Conservation (phyloP, 2,797 vertebrate species). For the Falco concolor region DNA sequence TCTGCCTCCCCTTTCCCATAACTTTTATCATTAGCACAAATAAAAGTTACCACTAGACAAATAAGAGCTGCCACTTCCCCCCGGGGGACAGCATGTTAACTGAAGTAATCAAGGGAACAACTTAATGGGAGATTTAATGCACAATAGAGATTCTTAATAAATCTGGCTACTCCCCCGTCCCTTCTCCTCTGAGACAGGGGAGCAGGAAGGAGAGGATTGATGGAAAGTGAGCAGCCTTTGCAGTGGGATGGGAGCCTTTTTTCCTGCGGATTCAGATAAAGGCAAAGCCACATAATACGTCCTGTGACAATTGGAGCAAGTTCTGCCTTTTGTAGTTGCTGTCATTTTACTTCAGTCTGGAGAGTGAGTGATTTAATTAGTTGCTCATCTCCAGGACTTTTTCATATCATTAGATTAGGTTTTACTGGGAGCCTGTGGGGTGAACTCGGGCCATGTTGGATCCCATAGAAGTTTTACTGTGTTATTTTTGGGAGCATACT, state of each 20-base stretch:
- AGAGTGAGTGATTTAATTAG: slow-evolving; percentile 2
- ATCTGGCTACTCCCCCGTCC: not conserved
- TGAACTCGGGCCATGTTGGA: not conserved
- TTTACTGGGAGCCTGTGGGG: not conserved
- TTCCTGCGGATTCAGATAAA: not conserved
- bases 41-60: slow-evolving; percentile 37
- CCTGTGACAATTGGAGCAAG: not conserved
- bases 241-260: not conserved
- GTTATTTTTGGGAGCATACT: not conserved
- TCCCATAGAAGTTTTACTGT: not conserved
- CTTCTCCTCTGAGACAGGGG: not conserved
- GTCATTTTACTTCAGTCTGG: not conserved
- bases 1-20: not conserved
- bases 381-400: not conserved
- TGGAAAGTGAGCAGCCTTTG: not conserved
- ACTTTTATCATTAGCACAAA: slow-evolving; percentile 42
- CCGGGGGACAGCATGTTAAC: not conserved
- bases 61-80: slow-evolving; percentile 34
- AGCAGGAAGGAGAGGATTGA: not conserved
- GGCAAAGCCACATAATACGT: not conserved
- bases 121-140: not conserved
- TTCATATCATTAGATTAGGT: not conserved
- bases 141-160: not conserved
- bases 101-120: not conserved
- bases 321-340: not conserved